These are phyloP conservation scores for Limnephilus marmoratus DNA, from an alignment of 2,888 invertebrate species.

Conservation along the genomic window DNA sequence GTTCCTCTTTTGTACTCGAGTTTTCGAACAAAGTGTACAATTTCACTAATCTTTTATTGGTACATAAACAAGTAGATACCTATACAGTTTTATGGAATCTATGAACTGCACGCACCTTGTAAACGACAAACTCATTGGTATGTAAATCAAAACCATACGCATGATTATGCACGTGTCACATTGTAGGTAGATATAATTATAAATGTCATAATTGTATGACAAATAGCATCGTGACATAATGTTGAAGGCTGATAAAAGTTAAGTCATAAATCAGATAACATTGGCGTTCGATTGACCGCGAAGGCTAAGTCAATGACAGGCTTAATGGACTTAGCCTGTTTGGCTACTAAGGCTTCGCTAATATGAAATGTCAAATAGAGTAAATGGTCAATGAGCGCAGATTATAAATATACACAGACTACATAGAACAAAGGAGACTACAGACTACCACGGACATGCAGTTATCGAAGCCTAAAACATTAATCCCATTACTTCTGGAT, in stretches of 20 bases:
- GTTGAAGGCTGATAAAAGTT: background rate
- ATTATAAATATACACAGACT: background rate
- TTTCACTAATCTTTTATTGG: too few relatives aligned
- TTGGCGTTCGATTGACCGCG: conserved; percentile 34
- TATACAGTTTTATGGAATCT: too few relatives aligned
- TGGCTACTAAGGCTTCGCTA: background rate
- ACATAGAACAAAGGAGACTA: too few relatives aligned
- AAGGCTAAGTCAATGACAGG: conserved; percentile 14
- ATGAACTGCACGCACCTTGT: too few relatives aligned
- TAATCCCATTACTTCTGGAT: conserved; percentile 16
- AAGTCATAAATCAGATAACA: conserved; percentile 38
- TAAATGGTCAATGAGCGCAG: background rate
- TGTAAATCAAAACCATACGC: too few relatives aligned
- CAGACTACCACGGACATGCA: background rate
- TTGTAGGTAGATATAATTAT: too few relatives aligned
- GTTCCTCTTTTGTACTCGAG: too few relatives aligned
- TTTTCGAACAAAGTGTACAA: too few relatives aligned
- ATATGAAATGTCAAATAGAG: conserved; percentile 67
- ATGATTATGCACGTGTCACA: too few relatives aligned
- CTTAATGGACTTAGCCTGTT: conserved; percentile 15
- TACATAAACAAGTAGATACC: too few relatives aligned
- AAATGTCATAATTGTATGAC: background rate
- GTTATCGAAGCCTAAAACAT: background rate
- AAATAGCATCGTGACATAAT: background rate
- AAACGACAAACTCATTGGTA: too few relatives aligned